These are phyloP conservation scores for Dryobotodes eremita DNA, from an alignment of 2,888 invertebrate species.

Conservation along the genomic window DNA sequence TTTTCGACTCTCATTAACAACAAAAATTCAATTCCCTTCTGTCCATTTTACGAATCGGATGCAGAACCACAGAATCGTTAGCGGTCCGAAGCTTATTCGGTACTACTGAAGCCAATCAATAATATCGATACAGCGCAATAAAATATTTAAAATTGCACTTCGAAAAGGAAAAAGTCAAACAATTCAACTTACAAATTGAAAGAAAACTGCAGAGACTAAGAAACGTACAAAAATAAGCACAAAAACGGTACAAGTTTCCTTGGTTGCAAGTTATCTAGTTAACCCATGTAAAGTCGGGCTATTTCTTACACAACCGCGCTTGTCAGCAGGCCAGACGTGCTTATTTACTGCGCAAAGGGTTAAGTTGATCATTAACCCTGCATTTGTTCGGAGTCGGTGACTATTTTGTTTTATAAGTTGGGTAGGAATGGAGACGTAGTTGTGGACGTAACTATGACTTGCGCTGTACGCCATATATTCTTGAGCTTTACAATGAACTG, in stretches of 20 bases:
- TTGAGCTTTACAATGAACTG: slow-evolving; percentile 7
- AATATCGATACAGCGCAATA: slow-evolving; percentile 3
- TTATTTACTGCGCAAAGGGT: slow-evolving; percentile 71
- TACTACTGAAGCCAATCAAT: slow-evolving; percentile 34
- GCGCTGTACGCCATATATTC: not conserved
- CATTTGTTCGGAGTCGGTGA: slow-evolving; percentile 43
- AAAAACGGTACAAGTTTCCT: slow-evolving; percentile 40
- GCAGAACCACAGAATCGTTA: slow-evolving; percentile 36
- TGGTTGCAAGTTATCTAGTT: slow-evolving; percentile 60
- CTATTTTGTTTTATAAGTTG: slow-evolving; percentile 56
- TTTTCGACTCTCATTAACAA: slow-evolving; percentile 34
- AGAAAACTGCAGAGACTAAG: slow-evolving; percentile 20
- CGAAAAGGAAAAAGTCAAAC: not conserved
- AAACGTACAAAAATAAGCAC: slow-evolving; percentile 28
- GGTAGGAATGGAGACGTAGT: slow-evolving; percentile 22
- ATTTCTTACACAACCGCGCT: slow-evolving; percentile 65
- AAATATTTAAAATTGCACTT: slow-evolving; percentile 6
- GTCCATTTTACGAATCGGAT: slow-evolving; percentile 32
- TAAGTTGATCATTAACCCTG: slow-evolving; percentile 72
- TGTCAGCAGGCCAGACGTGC: slow-evolving; percentile 65
- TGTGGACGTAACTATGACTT: slow-evolving; percentile 10
- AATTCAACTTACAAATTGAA: slow-evolving; percentile 17
- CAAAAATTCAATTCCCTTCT: slow-evolving; percentile 48
- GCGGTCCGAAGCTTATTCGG: slow-evolving; percentile 9
- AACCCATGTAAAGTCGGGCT: slow-evolving; percentile 63